These are phyloP conservation scores for Drosophila repleta DNA, from an alignment of 1,140 invertebrate species.

Conservation along the genomic window DNA sequence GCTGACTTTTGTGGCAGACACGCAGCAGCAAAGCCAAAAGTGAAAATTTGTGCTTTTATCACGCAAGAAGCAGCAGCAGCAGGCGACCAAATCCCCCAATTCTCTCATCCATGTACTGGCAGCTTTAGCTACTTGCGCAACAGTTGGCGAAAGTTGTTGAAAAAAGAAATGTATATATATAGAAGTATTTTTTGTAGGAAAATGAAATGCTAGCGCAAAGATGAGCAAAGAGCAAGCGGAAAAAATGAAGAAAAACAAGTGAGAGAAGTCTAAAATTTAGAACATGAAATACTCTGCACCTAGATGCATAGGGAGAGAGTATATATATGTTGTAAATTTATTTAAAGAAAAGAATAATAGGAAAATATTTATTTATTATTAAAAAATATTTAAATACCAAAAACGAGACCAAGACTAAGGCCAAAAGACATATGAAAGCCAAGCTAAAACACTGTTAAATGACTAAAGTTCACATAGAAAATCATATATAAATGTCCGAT, in stretches of 20 bases:
- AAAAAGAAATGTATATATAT: conserved; percentile 34
- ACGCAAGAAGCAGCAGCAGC: conserved; percentile 66
- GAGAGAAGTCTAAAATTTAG: background rate
- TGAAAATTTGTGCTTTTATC: conserved; percentile 72
- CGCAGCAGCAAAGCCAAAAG: conserved; percentile 42
- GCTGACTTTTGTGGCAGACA: conserved; percentile 44
- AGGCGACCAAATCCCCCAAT: background rate
- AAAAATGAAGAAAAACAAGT: background rate
- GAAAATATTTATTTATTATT: too few relatives aligned
- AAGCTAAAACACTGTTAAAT: too few relatives aligned
- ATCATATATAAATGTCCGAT: too few relatives aligned
- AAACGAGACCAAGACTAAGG: too few relatives aligned
- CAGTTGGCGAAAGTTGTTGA: conserved; percentile 60
- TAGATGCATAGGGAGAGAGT: background rate
- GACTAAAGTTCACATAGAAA: too few relatives aligned
- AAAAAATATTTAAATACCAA: too few relatives aligned
- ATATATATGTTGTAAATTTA: too few relatives aligned
- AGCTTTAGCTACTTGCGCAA: conserved; percentile 32
- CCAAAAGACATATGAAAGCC: too few relatives aligned
- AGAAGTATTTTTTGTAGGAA: conserved; percentile 32
- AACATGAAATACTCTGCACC: background rate
- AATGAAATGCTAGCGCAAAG: conserved; percentile 47
- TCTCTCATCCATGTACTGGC: background rate
- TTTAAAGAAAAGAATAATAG: too few relatives aligned
- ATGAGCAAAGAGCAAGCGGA: conserved; percentile 1